phyloP scores from a whole-genome alignment of 2,113 vertebrate species.

The Smithornis capensis region DNA sequence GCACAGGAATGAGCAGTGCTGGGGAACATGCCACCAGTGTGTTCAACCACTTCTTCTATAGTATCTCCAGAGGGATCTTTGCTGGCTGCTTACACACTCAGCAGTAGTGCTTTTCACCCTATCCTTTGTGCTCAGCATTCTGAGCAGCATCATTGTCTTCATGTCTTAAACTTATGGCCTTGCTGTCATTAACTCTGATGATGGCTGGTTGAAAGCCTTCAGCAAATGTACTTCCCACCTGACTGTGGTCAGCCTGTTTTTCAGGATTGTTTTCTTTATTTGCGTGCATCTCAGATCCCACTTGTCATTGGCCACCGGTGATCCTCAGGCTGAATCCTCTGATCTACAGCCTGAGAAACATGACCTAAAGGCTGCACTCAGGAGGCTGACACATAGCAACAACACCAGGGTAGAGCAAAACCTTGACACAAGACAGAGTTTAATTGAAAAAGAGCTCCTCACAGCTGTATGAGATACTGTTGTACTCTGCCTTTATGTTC shows the following conservation, averaged over 20 bases:
- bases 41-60: neutral
- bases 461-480: neutral
- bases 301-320: neutral
- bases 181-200: neutral
- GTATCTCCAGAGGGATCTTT: neutral
- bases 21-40: neutral
- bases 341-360: neutral
- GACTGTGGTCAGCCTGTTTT: neutral
- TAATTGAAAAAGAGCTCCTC: neutral
- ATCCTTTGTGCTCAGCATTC: neutral
- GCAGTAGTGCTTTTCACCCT: neutral
- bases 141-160: neutral
- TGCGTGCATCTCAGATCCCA: neutral
- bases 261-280: neutral
- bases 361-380: neutral
- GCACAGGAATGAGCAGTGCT: neutral
- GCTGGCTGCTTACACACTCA: neutral
- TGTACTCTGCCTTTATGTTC: neutral
- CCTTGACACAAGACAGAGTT: neutral
- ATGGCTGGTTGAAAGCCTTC: neutral
- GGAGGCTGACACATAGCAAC: neutral
- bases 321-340: neutral
- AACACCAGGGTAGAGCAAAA: neutral
- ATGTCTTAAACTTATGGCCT: neutral
- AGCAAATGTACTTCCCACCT: neutral